Conservation (phyloP, 2,888 invertebrate genomes). For the Pristionchus japonicus region DNA sequence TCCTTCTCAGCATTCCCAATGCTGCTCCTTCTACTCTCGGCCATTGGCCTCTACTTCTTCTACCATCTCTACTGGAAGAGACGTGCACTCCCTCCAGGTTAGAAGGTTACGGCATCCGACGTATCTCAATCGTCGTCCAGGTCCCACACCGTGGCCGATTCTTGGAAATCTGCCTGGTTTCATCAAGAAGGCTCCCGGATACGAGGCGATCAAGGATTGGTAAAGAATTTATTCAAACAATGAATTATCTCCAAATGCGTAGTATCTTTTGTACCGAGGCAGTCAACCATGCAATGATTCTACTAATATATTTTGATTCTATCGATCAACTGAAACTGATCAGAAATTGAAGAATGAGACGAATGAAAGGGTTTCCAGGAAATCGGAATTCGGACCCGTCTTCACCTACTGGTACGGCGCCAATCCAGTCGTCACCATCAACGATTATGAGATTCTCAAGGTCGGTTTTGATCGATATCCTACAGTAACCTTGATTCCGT, state of each 20-base stretch:
- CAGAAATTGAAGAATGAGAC: background rate
- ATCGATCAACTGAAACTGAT: background rate
- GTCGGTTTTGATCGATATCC: background rate
- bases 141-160: slow-evolving; percentile 40
- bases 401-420: slow-evolving; percentile 43
- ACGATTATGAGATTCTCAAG: slow-evolving; percentile 29
- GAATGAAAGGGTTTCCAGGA: too few relatives aligned
- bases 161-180: slow-evolving; percentile 33
- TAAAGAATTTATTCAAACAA: background rate
- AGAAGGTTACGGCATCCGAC: background rate
- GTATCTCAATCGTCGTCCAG: background rate
- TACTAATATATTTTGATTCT: background rate
- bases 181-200: slow-evolving; percentile 35
- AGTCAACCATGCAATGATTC: background rate
- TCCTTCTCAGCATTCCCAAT: background rate
- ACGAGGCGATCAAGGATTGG: slow-evolving; percentile 36
- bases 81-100: slow-evolving; percentile 28
- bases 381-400: background rate
- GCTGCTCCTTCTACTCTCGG: slow-evolving; percentile 5
- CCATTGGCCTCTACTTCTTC: slow-evolving; percentile 34
- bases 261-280: background rate
- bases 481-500: background rate
- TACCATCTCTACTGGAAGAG: slow-evolving; percentile 44
- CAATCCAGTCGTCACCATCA: slow-evolving; percentile 40
- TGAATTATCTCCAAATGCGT: background rate